Evolutionary conservation across 2,888 invertebrate genomes (phyloP), one percentile per base, ranked within the genome.

Genomic region (Colletes collaris): DNA sequence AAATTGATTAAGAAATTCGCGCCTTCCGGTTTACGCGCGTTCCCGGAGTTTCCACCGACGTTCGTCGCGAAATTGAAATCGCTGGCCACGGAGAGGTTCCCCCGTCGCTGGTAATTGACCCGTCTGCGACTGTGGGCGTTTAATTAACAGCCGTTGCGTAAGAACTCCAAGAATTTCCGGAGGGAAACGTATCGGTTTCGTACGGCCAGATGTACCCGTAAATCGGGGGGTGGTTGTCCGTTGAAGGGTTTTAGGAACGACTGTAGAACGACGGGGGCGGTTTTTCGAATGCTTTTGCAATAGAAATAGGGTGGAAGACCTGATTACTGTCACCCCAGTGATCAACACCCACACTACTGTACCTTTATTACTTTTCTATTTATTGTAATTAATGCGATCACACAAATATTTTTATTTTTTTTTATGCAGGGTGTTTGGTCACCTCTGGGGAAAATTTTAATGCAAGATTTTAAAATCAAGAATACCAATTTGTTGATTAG

Each of bases 121-220:
- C 37, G 60, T 60, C 52, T 53, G 64, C 60, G 40, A 53, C 53
- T 59, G 27, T 44, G 6, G 44, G 35, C 52, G 37, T 40, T 73
- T 73, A 73, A 76, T 76, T 76, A 76, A 66, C 76, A 19, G 52
- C 52, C 19, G 65, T 72, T 62, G 49, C 44, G 60, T 60, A 60
- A 63, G 49, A 37, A 35, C 44, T 11, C n/a, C 40, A 35, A 19
- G 49, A 66, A 73, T 73, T 53, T 46, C 19, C 10, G 62, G 49
- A 1, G 62, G 10, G 13, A 46, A 46, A 46, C 27, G 35, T 56
- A 16, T 56, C 19, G 44, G 16, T 44, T 53, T 53, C 46, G 46
- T 55, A 6, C 16, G 46, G n/a, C 13, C n/a, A 58, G 27, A 37
- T 40, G 37, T 7, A 37, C 11, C 40, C 44, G 44, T 46, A 10